Conservation (phyloP, 2,888 invertebrate species). For the Peribatodes rhomboidaria region DNA sequence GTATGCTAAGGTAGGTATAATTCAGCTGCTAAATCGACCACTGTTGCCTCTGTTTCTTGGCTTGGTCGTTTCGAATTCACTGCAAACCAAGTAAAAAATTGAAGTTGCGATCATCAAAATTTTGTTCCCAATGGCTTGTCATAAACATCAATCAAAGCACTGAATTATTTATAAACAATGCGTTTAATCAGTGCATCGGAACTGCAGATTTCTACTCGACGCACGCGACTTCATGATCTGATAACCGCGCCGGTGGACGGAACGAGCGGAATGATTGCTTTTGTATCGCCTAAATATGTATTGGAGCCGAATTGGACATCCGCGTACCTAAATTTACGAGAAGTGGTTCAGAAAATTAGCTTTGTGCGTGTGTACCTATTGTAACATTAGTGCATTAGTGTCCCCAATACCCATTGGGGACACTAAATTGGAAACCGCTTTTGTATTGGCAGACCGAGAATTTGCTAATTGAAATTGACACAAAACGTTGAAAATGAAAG, state of each 20-base stretch:
- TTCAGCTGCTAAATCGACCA: too few species aligned
- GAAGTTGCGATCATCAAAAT: neutral
- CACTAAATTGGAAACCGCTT: too few species aligned
- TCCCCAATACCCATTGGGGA: too few species aligned
- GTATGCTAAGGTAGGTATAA: too few species aligned
- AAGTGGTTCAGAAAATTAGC: neutral
- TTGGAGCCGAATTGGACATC: conserved; percentile 26
- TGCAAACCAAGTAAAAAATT: too few species aligned
- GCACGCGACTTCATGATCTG: conserved; percentile 71
- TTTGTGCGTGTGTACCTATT: neutral
- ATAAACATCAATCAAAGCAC: conserved; percentile 37
- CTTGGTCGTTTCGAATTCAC: too few species aligned
- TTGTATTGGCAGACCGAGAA: too few species aligned
- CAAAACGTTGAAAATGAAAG: too few species aligned
- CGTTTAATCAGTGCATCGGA: conserved; percentile 44
- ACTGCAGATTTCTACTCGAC: conserved; percentile 61
- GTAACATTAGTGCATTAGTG: neutral
- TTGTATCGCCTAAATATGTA: conserved; percentile 37
- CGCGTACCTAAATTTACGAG: conserved; percentile 16
- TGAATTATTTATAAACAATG: conserved; percentile 34
- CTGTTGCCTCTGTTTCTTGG: too few species aligned
- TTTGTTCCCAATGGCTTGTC: neutral
- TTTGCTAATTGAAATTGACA: too few species aligned
- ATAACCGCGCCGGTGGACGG: conserved; percentile 54
- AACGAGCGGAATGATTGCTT: conserved; percentile 52